A percentile compares a stretch with the other conserved stretches of the same genome.
These are phyloP conservation scores for Pachycephala philippinensis DNA, from an alignment of 2,113 vertebrate species.

Conservation along the genomic window DNA sequence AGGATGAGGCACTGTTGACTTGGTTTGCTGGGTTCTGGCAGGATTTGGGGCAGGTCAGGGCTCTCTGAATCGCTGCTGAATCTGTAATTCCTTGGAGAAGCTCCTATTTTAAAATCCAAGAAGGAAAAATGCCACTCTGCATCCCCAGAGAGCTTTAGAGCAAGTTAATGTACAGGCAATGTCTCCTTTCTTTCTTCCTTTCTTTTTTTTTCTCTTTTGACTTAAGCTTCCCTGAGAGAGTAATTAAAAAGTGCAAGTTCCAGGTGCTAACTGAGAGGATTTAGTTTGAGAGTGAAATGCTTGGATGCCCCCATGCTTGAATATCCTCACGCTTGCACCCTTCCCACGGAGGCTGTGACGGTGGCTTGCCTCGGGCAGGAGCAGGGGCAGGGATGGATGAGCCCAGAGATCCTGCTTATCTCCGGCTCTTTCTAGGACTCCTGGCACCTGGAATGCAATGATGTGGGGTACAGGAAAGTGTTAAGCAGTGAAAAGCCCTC, in stretches of 20 bases:
- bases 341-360: not conserved
- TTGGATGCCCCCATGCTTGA: not conserved
- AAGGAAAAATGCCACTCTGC: not conserved
- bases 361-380: not conserved
- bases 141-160: not conserved
- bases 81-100: not conserved
- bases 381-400: not conserved
- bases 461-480: not conserved
- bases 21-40: rapidly evolving
- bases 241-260: conserved; percentile 41
- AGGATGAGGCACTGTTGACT: rapidly evolving
- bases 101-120: not conserved
- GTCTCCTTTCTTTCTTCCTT: not conserved
- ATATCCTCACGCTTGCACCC: not conserved
- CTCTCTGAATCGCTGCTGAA: not conserved
- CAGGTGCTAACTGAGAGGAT: not conserved
- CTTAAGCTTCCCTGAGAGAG: conserved; percentile 45
- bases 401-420: not conserved
- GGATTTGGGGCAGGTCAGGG: not conserved
- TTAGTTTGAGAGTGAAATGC: not conserved
- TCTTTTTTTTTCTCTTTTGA: not conserved
- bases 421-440: not conserved
- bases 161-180: not conserved
- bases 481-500: not conserved
- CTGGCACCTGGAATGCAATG: not conserved